Evolutionary conservation across 2,113 vertebrate species (phyloP).

Genomic region (Syngnathoides biaculeatus): DNA sequence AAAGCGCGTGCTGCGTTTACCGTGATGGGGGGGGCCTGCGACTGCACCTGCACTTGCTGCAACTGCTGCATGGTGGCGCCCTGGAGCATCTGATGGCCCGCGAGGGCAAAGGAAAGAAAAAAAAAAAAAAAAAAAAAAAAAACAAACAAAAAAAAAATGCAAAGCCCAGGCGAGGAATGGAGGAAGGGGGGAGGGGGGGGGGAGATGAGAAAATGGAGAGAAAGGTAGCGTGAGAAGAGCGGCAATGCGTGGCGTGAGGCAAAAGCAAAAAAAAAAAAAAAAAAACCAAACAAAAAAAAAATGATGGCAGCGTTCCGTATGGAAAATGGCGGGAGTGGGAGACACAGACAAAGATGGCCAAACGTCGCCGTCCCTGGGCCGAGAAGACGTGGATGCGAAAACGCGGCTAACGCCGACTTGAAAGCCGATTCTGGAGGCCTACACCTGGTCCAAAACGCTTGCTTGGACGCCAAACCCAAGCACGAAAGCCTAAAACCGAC

Average conservation of each 20-base stretch:
- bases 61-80: slow-evolving; percentile 80
- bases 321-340: neutral
- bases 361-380: too few relatives aligned
- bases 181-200: slow-evolving; percentile 23
- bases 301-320: neutral
- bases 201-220: slow-evolving; percentile 54
- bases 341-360: neutral
- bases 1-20: slow-evolving; percentile 62
- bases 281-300: neutral
- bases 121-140: too few relatives aligned
- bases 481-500: too few relatives aligned
- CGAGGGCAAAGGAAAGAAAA: slow-evolving; percentile 41
- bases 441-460: neutral
- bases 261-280: too few relatives aligned
- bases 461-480: neutral
- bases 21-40: slow-evolving; percentile 80
- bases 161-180: slow-evolving; percentile 44
- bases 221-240: slow-evolving; percentile 57
- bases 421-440: neutral
- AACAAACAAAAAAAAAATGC: slow-evolving; percentile 56
- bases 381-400: too few relatives aligned
- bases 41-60: slow-evolving; percentile 80
- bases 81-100: slow-evolving; percentile 77
- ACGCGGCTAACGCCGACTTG: neutral
- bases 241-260: slow-evolving; percentile 23